Percentiles rank a stretch among this genome's conserved stretches.
phyloP scores from a whole-genome alignment of 2,888 invertebrate species.

The Athalia rosae region DNA sequence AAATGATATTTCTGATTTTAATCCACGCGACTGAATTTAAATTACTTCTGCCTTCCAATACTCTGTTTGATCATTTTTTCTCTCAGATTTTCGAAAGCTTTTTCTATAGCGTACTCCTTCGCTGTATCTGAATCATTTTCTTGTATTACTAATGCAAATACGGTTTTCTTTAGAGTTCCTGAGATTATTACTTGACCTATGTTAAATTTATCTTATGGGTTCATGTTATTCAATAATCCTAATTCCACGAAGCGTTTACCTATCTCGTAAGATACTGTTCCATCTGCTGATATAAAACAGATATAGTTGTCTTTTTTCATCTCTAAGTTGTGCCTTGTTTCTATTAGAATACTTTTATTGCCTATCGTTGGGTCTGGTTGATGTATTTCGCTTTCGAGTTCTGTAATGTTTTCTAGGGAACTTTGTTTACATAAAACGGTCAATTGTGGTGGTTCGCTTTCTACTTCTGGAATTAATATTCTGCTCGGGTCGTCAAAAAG shows the following conservation, averaged over 20 bases:
- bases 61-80: slow-evolving; percentile 3
- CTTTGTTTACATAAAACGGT: too few species aligned
- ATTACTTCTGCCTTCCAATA: slow-evolving; percentile 44
- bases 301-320: too few species aligned
- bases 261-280: too few species aligned
- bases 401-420: not conserved
- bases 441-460: too few species aligned
- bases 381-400: not conserved
- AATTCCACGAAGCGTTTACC: too few species aligned
- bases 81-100: slow-evolving; percentile 19
- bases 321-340: slow-evolving; percentile 47
- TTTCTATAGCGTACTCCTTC: not conserved
- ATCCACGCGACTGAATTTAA: slow-evolving; percentile 27
- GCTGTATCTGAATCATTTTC: slow-evolving; percentile 21
- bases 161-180: slow-evolving; percentile 18
- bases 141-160: slow-evolving; percentile 29
- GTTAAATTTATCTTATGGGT: not conserved
- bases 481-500: too few species aligned
- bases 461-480: too few species aligned
- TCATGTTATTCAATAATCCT: too few species aligned
- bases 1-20: slow-evolving; percentile 37
- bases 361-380: not conserved
- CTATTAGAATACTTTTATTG: slow-evolving; percentile 14
- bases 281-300: too few species aligned
- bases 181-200: slow-evolving; percentile 34